phyloP scores from a whole-genome alignment of 2,797 vertebrate species.

The Apogon talboti region DNA sequence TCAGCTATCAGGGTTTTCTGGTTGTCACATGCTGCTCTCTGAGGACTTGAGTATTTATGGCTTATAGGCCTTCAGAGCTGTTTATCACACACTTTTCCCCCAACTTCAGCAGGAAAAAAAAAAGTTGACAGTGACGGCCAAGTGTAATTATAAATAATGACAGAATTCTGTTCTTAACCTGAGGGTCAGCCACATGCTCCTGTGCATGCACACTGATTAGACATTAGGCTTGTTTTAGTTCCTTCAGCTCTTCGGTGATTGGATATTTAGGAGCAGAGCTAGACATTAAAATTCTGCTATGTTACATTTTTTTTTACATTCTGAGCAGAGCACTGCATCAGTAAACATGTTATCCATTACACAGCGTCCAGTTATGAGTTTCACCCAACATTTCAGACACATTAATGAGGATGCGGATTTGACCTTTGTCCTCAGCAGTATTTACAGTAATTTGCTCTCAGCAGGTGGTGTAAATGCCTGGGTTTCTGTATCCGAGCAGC shows the following conservation, averaged over 20 bases:
- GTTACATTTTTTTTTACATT: conserved; percentile 12
- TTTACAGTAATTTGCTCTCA: conserved; percentile 16
- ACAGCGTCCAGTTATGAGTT: conserved; percentile 4
- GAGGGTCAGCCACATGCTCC: not conserved
- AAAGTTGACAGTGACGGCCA: conserved; percentile 34
- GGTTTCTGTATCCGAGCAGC: not conserved
- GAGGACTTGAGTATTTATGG: conserved; percentile 52
- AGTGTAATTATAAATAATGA: conserved; percentile 18
- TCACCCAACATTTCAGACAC: not conserved
- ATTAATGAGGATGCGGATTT: conserved; percentile 11
- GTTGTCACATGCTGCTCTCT: conserved; percentile 53
- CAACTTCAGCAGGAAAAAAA: conserved; percentile 47
- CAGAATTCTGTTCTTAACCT: not conserved
- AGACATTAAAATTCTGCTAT: not conserved
- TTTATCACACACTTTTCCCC: conserved; percentile 47
- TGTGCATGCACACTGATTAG: not conserved
- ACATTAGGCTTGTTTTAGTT: conserved; percentile 1
- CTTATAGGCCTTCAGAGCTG: conserved; percentile 21
- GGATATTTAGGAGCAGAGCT: not conserved
- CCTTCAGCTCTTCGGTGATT: not conserved
- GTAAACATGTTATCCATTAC: not conserved
- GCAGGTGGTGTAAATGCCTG: not conserved
- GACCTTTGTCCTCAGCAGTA: not conserved
- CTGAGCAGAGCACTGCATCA: conserved; percentile 13
- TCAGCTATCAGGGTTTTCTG: conserved; percentile 42